phyloP scores from a whole-genome alignment of 2,888 invertebrate species.

The Catocala fraxini region DNA sequence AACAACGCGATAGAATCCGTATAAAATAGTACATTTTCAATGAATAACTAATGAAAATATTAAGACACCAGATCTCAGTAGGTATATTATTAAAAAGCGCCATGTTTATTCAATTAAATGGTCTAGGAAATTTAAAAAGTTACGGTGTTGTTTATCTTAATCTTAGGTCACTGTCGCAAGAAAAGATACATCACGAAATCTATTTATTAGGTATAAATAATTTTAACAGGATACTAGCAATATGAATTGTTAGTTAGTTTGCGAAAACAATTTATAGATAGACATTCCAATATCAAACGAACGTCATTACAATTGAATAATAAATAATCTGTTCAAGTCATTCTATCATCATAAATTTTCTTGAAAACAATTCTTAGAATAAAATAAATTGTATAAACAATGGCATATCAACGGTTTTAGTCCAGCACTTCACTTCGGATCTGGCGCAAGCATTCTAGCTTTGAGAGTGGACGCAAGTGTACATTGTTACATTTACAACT shows the following conservation, averaged over 20 bases:
- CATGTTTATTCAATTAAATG: too few relatives aligned
- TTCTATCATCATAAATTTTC: constrained; percentile 20
- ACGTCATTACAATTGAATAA: constrained; percentile 17
- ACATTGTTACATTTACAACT: constrained; percentile 70
- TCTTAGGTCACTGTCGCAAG: too few relatives aligned
- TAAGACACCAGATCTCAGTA: too few relatives aligned
- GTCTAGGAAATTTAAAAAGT: too few relatives aligned
- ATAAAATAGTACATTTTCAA: too few relatives aligned
- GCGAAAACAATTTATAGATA: constrained; percentile 13
- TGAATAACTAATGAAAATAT: too few relatives aligned
- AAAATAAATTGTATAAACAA: constrained; percentile 44
- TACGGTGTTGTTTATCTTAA: too few relatives aligned
- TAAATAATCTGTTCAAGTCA: constrained; percentile 14
- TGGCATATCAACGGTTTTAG: constrained; percentile 63
- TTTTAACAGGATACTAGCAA: too few relatives aligned
- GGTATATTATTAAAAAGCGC: too few relatives aligned
- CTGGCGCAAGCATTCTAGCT: constrained; percentile 79
- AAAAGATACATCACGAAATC: too few relatives aligned
- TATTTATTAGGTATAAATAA: too few relatives aligned
- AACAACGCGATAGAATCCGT: too few relatives aligned
- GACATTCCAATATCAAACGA: constrained; percentile 7
- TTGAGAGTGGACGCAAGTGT: constrained; percentile 78
- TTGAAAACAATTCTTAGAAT: constrained; percentile 16
- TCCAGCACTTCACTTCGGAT: constrained; percentile 70
- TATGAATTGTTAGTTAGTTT: neutral